Evolutionary conservation across 2,113 vertebrate genomes (phyloP).

Genomic region (Macrotus californicus): DNA sequence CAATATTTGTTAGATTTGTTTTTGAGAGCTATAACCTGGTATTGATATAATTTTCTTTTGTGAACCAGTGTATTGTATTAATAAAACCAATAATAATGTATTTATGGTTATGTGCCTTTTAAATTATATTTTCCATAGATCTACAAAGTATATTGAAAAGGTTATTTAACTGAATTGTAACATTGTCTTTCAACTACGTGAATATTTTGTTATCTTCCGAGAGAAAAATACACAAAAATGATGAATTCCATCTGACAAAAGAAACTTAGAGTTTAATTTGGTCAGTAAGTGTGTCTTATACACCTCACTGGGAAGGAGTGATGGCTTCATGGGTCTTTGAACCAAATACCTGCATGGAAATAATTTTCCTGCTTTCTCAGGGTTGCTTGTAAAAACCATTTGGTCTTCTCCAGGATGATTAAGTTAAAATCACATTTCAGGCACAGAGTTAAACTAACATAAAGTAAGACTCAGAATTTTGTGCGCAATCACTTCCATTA

Average conservation of each 20-base stretch:
- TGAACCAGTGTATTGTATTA: neutral
- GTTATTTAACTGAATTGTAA: neutral
- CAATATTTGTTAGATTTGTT: neutral
- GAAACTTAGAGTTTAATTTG: slow-evolving; percentile 42
- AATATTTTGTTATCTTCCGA: neutral
- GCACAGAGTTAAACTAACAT: slow-evolving; percentile 15
- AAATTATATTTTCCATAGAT: neutral
- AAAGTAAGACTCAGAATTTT: slow-evolving; percentile 52
- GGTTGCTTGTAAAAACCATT: slow-evolving; percentile 37
- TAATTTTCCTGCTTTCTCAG: neutral
- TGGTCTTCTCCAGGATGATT: slow-evolving; percentile 14
- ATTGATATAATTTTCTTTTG: neutral
- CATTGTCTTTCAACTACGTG: slow-evolving; percentile 7
- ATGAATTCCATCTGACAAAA: neutral
- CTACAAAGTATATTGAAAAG: neutral
- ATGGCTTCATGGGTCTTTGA: slow-evolving; percentile 49
- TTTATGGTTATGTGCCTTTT: slow-evolving; percentile 2
- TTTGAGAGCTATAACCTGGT: neutral
- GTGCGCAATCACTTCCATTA: neutral
- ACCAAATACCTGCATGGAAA: neutral
- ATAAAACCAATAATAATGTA: neutral
- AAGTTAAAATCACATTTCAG: slow-evolving; percentile 41
- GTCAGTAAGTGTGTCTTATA: neutral
- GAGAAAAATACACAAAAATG: neutral
- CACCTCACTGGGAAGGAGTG: slow-evolving; percentile 32